phyloP scores from a whole-genome alignment of 2,888 invertebrate genomes.

The Aromia moschata region DNA sequence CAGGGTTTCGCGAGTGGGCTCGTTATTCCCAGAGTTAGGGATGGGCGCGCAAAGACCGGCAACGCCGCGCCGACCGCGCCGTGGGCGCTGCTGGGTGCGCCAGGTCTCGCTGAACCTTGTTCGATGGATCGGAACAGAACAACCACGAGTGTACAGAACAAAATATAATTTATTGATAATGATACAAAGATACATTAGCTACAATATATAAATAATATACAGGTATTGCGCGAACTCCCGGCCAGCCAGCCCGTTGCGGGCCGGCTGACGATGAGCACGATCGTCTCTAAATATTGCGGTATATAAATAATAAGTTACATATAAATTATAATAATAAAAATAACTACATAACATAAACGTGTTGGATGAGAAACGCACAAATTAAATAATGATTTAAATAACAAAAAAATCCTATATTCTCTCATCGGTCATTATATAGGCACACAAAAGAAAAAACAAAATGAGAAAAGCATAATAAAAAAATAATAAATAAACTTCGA shows the following conservation, averaged over 20 bases:
- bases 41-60: not conserved
- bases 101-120: constrained; percentile 8
- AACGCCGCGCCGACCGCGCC: not conserved
- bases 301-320: constrained; percentile 65
- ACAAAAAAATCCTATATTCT: constrained; percentile 62
- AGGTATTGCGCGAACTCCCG: constrained; percentile 56
- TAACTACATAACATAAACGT: constrained; percentile 64
- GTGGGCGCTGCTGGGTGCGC: constrained; percentile 13
- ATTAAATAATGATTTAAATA: constrained; percentile 65
- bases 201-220: constrained; percentile 62
- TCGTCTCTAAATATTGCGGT: constrained; percentile 61
- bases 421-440: constrained; percentile 57
- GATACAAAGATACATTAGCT: constrained; percentile 62
- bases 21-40: no score
- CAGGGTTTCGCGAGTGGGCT: no score
- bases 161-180: constrained; percentile 65
- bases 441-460: constrained; percentile 54
- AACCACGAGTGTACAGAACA: constrained; percentile 55
- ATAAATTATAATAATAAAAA: constrained; percentile 64
- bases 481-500: constrained; percentile 58
- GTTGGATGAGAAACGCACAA: constrained; percentile 62
- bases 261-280: constrained; percentile 56
- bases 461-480: constrained; percentile 54
- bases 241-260: constrained; percentile 39
- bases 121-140: constrained; percentile 17